phyloP scores from a whole-genome alignment of 2,113 vertebrate species.

The Thomomys bottae region DNA sequence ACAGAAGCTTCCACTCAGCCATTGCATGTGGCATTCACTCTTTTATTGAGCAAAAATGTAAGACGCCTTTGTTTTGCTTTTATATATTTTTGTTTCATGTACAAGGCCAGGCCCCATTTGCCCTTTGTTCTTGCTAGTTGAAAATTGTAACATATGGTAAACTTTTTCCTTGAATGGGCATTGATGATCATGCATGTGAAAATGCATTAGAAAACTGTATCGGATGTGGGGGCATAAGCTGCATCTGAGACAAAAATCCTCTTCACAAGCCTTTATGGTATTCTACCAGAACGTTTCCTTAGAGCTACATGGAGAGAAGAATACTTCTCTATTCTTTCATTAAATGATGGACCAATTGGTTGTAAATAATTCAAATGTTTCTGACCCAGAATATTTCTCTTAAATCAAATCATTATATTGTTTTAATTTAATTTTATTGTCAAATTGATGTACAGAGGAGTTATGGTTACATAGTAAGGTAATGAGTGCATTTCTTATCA shows the following conservation, averaged over 20 bases:
- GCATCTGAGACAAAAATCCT: not conserved
- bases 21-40: not conserved
- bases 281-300: not conserved
- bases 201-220: constrained; percentile 49
- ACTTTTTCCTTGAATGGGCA: constrained; percentile 16
- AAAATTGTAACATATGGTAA: constrained; percentile 65
- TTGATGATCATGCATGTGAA: constrained; percentile 1
- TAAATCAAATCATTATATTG: constrained; percentile 48
- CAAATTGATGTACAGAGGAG: too few species aligned
- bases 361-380: constrained; percentile 57
- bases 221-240: rapidly evolving
- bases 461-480: too few species aligned
- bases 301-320: not conserved
- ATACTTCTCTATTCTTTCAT: not conserved
- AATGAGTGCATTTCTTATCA: too few species aligned
- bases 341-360: constrained; percentile 10
- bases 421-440: too few species aligned
- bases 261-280: not conserved
- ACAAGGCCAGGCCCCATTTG: constrained; percentile 20
- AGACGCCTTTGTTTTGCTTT: constrained; percentile 33
- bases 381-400: not conserved
- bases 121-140: constrained; percentile 16
- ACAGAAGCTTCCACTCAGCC: constrained; percentile 41
- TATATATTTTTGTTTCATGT: constrained; percentile 38
- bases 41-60: constrained; percentile 24